Conservation (phyloP, 2,888 invertebrate genomes). For the Netelia inedita region DNA sequence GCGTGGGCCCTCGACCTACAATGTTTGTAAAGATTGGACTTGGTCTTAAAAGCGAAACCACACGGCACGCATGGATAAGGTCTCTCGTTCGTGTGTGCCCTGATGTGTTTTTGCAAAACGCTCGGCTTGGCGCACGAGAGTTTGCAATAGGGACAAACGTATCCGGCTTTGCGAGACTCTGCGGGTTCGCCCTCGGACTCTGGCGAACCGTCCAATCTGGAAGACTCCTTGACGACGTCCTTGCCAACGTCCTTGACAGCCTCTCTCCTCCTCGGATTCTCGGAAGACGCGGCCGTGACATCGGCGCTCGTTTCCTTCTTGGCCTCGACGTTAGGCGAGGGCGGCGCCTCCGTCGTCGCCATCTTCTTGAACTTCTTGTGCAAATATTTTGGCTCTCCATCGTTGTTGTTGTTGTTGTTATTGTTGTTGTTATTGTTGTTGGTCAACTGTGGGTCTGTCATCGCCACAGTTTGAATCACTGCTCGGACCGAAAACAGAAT, state of each 20-base stretch:
- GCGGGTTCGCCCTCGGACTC: slow-evolving; percentile 78
- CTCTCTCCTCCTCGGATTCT: slow-evolving; percentile 70
- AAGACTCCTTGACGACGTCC: slow-evolving; percentile 70
- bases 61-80: slow-evolving; percentile 96
- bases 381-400: slow-evolving; percentile 91
- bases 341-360: slow-evolving; percentile 87
- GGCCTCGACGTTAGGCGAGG: slow-evolving; percentile 77
- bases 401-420: slow-evolving; percentile 73
- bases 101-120: slow-evolving; percentile 96
- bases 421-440: slow-evolving; percentile 74
- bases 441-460: slow-evolving; percentile 84
- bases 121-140: slow-evolving; percentile 96
- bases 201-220: slow-evolving; percentile 73
- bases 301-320: slow-evolving; percentile 75
- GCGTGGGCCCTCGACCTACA: slow-evolving; percentile 92
- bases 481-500: slow-evolving; percentile 58
- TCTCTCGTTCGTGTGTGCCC: slow-evolving; percentile 96
- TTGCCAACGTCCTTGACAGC: slow-evolving; percentile 74
- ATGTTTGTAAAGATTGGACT: slow-evolving; percentile 97
- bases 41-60: slow-evolving; percentile 97
- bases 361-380: slow-evolving; percentile 98
- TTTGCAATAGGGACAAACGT: slow-evolving; percentile 95
- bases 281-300: slow-evolving; percentile 66
- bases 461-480: slow-evolving; percentile 82
- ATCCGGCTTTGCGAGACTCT: slow-evolving; percentile 87